A percentile compares a stretch with the other conserved stretches of the same genome.
Evolutionary conservation across 2,888 invertebrate species (phyloP).

Genomic region (Asteroscopus sphinx): DNA sequence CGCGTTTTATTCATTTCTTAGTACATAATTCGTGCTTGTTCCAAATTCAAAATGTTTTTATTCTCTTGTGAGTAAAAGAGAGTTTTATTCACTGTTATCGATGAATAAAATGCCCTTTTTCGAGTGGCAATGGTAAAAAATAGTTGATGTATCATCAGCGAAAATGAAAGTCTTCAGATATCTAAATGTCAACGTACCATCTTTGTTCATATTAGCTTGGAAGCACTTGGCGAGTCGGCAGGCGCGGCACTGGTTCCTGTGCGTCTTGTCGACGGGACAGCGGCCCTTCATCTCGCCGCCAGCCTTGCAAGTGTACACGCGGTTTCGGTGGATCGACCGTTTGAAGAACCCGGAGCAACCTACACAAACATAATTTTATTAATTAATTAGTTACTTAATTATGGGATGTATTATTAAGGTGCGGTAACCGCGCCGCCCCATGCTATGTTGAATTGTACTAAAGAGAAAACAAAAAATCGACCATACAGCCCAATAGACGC

Average conservation of each 20-base stretch:
- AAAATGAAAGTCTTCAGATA: no score
- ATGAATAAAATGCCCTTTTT: no score
- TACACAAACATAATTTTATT: conserved; percentile 74
- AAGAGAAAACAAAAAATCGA: background rate
- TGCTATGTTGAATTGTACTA: background rate
- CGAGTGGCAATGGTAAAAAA: no score
- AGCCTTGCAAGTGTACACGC: conserved; percentile 99
- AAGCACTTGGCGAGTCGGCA: conserved; percentile 98
- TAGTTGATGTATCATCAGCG: no score
- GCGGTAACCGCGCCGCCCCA: background rate
- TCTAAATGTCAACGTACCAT: conserved; percentile 93
- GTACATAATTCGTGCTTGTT: no score
- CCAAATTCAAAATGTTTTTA: no score
- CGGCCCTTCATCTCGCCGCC: conserved; percentile 97
- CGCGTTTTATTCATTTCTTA: no score
- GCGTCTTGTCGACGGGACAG: conserved; percentile 99
- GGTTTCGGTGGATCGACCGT: conserved; percentile 98
- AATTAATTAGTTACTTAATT: conserved; percentile 8
- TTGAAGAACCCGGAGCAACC: conserved; percentile 99
- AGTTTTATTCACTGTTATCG: no score
- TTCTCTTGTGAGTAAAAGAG: no score
- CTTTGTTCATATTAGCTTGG: conserved; percentile 99
- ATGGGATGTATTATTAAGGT: background rate
- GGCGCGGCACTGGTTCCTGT: conserved; percentile 98
- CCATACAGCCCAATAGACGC: no score